A percentile compares a stretch with the other conserved stretches of the same genome.
These are phyloP conservation scores for Arctocebus calabarensis DNA, from an alignment of 2,797 vertebrate species.

Conservation along the genomic window DNA sequence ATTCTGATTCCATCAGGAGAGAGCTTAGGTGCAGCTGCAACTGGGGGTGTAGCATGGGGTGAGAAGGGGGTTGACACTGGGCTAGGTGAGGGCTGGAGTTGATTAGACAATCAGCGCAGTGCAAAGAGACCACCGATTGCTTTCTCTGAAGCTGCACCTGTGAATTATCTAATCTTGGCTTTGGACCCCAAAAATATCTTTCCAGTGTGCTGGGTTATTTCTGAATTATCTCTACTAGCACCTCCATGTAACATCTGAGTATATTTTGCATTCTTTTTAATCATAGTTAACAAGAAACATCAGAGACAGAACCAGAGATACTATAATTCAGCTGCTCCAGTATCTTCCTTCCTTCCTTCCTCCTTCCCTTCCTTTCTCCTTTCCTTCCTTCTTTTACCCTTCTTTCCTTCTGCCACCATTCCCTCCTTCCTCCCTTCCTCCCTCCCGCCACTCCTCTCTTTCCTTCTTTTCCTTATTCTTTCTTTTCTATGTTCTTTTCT, in stretches of 20 bases:
- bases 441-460: background rate
- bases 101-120: slow-evolving; percentile 32
- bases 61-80: background rate
- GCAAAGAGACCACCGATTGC: background rate
- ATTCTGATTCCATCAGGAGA: slow-evolving; percentile 72
- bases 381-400: background rate
- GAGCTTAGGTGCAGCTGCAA: slow-evolving; percentile 68
- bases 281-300: background rate
- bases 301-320: background rate
- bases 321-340: background rate
- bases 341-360: background rate
- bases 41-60: background rate
- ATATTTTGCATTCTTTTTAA: background rate
- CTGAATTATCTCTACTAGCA: background rate
- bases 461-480: background rate
- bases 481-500: background rate
- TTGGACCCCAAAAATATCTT: background rate
- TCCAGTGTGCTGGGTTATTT: background rate
- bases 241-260: background rate
- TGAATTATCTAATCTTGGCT: background rate
- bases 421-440: background rate
- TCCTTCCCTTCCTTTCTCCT: background rate
- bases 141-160: background rate
- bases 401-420: rapidly evolving
- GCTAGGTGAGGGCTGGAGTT: slow-evolving; percentile 68